phyloP scores from a whole-genome alignment of 2,797 vertebrate species.

The Rhynchotus rufescens region DNA sequence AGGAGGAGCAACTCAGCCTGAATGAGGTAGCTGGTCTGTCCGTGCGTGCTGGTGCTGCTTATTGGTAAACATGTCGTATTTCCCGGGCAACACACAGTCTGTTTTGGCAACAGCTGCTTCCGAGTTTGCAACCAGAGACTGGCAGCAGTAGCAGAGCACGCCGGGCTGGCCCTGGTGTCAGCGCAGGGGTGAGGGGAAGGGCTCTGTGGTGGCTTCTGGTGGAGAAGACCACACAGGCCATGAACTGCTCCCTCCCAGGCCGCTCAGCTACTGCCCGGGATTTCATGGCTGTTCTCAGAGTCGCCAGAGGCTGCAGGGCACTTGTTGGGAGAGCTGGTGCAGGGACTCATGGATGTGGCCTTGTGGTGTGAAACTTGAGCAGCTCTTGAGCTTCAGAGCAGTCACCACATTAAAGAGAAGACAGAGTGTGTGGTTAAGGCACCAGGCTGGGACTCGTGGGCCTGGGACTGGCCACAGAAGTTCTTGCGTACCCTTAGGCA shows the following conservation, averaged over 20 bases:
- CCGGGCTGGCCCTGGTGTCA: fast-evolving
- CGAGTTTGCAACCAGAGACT: not conserved
- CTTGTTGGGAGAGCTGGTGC: not conserved
- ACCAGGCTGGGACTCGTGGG: not conserved
- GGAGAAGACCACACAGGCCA: fast-evolving
- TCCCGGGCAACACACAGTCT: slow-evolving; percentile 21
- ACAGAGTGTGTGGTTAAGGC: not conserved
- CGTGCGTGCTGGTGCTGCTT: not conserved
- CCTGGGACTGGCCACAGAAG: not conserved
- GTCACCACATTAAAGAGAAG: slow-evolving; percentile 28
- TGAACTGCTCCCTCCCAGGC: not conserved
- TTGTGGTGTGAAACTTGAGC: not conserved
- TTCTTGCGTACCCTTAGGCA: not conserved
- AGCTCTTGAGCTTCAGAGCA: not conserved
- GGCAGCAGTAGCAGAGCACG: not conserved
- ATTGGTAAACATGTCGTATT: slow-evolving; percentile 30
- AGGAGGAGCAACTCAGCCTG: not conserved
- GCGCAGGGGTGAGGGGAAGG: not conserved
- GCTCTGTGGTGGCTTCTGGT: not conserved
- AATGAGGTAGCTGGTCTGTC: not conserved
- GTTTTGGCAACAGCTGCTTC: slow-evolving; percentile 43
- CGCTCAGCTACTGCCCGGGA: not conserved
- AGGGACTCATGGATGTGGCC: not conserved
- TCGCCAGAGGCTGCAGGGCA: fast-evolving
- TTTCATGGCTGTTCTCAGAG: not conserved